A percentile compares a stretch with the other conserved stretches of the same genome.
Evolutionary conservation across 2,113 vertebrate genomes (phyloP).

Genomic region (Neolamprologus brichardi): DNA sequence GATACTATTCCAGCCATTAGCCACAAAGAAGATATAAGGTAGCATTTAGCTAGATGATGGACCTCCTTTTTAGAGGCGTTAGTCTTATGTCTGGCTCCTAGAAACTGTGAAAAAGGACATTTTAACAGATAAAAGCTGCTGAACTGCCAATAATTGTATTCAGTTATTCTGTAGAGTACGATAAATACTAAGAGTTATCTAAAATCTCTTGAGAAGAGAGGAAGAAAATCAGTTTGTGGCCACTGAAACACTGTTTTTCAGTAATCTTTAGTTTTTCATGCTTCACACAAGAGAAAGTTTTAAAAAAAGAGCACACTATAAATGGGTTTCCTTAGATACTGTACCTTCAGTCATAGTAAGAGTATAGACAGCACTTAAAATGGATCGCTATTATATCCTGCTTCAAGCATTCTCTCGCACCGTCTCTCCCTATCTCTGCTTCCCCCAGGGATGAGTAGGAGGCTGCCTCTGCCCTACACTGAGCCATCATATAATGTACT

Average conservation of each 20-base stretch:
- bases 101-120: not conserved
- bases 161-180: not conserved
- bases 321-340: not conserved
- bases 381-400: not conserved
- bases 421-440: not conserved
- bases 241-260: not conserved
- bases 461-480: conserved; percentile 3
- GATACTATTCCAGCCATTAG: not conserved
- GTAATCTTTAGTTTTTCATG: not conserved
- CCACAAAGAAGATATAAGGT: not conserved
- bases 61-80: not conserved
- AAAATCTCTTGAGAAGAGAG: not conserved
- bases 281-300: not conserved
- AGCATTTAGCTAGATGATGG: not conserved
- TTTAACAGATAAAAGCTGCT: not conserved
- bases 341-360: not conserved
- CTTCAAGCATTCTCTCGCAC: conserved; percentile 2
- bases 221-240: not conserved
- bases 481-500: conserved; percentile 3
- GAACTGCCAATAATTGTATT: not conserved
- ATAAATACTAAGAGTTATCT: not conserved
- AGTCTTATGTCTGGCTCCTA: not conserved
- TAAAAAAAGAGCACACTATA: not conserved
- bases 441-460: conserved; percentile 39
- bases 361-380: conserved; percentile 1